Conservation (phyloP, 2,797 vertebrate species). For the Semaprochilodus insignis region DNA sequence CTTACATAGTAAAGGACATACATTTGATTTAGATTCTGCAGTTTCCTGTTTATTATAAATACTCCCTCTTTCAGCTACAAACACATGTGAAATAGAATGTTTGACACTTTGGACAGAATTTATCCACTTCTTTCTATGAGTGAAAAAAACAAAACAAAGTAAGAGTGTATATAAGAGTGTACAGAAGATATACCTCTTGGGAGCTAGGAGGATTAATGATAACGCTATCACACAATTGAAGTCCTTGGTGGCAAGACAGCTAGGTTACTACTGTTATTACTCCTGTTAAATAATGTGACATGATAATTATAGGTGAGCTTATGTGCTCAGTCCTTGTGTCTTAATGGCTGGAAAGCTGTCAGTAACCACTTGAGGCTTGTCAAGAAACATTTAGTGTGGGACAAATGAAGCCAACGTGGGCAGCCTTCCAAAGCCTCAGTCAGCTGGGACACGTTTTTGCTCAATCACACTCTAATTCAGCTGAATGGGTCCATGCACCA, state of each 20-base stretch:
- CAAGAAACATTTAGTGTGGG: constrained; percentile 52
- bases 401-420: constrained; percentile 45
- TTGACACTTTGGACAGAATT: neutral
- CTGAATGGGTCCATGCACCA: constrained; percentile 51
- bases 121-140: neutral
- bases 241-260: constrained; percentile 35
- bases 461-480: constrained; percentile 50
- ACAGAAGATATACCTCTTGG: neutral
- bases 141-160: neutral
- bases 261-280: constrained; percentile 18
- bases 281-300: constrained; percentile 34
- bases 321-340: constrained; percentile 27
- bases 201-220: constrained; percentile 10
- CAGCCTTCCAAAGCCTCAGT: constrained; percentile 47
- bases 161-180: neutral
- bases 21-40: neutral
- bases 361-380: constrained; percentile 51
- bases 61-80: neutral
- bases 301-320: constrained; percentile 42
- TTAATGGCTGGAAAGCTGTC: constrained; percentile 48
- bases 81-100: neutral
- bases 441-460: constrained; percentile 53
- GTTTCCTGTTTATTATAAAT: no score
- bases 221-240: constrained; percentile 68
- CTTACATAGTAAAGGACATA: no score